phyloP scores from a whole-genome alignment of 2,113 vertebrate genomes.

The Nannobrachium achirus region DNA sequence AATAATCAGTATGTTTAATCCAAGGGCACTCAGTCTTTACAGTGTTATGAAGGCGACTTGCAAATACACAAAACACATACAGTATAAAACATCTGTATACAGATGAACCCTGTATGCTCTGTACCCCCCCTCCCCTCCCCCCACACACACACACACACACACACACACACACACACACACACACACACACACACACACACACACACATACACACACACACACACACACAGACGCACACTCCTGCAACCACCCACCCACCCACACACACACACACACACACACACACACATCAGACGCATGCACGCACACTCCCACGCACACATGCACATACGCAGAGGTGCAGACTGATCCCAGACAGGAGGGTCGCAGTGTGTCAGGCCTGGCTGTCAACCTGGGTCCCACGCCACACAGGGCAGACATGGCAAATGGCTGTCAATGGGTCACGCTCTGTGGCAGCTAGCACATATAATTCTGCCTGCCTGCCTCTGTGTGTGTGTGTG shows the following conservation, averaged over 20 bases:
- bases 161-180: too few species aligned
- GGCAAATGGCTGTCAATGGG: slow-evolving; percentile 43
- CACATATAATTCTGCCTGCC: not conserved
- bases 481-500: not conserved
- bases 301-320: too few species aligned
- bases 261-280: not conserved
- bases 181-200: too few species aligned
- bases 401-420: slow-evolving; percentile 18
- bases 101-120: not conserved
- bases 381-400: slow-evolving; percentile 34
- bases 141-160: too few species aligned
- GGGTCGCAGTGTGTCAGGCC: slow-evolving; percentile 34
- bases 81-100: slow-evolving; percentile 37
- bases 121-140: slow-evolving; percentile 4
- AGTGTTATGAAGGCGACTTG: slow-evolving; percentile 20
- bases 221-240: too few species aligned
- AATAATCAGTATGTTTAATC: slow-evolving; percentile 1
- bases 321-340: slow-evolving; percentile 30
- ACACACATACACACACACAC: too few species aligned
- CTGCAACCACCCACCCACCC: not conserved
- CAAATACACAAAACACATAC: slow-evolving; percentile 29
- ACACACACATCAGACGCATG: too few species aligned
- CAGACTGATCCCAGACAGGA: slow-evolving; percentile 53
- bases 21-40: slow-evolving; percentile 14
- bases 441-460: slow-evolving; percentile 22